Evolutionary conservation across 2,888 invertebrate genomes (phyloP).

Genomic region (Amorpha juglandis): DNA sequence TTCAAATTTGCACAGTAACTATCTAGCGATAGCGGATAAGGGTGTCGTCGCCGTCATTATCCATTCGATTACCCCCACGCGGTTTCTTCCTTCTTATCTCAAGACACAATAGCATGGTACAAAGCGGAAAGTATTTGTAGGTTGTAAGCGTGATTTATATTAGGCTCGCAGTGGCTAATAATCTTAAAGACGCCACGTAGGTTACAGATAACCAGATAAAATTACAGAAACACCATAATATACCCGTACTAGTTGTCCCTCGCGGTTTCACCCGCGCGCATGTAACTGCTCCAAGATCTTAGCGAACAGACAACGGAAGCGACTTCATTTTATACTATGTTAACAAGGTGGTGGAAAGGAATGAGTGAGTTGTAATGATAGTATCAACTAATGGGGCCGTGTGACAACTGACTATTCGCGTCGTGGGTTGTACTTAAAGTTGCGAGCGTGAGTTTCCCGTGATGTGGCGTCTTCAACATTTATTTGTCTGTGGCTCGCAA

Average conservation of each 20-base stretch:
- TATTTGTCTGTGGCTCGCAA: not conserved
- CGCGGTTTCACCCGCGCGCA: too few relatives aligned
- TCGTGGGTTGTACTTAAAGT: too few relatives aligned
- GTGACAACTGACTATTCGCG: too few relatives aligned
- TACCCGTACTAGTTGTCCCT: too few relatives aligned
- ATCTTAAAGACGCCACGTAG: not conserved
- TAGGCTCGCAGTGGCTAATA: conserved; percentile 52
- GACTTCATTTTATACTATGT: too few relatives aligned
- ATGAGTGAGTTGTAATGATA: too few relatives aligned
- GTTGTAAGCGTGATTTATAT: conserved; percentile 73
- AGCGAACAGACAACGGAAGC: too few relatives aligned
- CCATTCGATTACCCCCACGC: conserved; percentile 25
- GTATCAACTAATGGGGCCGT: too few relatives aligned
- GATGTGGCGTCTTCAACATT: not conserved
- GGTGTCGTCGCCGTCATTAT: not conserved
- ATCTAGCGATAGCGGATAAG: not conserved
- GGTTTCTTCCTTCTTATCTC: conserved; percentile 37
- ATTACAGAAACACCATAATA: too few relatives aligned
- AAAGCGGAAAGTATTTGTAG: conserved; percentile 54
- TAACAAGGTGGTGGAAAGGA: too few relatives aligned
- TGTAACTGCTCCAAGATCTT: too few relatives aligned
- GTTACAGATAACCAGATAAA: too few relatives aligned
- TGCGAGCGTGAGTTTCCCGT: not conserved
- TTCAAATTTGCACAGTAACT: not conserved
- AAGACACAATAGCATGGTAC: conserved; percentile 47